These are phyloP conservation scores for Hyles vespertilio DNA, from an alignment of 1,140 invertebrate genomes.

Conservation along the genomic window DNA sequence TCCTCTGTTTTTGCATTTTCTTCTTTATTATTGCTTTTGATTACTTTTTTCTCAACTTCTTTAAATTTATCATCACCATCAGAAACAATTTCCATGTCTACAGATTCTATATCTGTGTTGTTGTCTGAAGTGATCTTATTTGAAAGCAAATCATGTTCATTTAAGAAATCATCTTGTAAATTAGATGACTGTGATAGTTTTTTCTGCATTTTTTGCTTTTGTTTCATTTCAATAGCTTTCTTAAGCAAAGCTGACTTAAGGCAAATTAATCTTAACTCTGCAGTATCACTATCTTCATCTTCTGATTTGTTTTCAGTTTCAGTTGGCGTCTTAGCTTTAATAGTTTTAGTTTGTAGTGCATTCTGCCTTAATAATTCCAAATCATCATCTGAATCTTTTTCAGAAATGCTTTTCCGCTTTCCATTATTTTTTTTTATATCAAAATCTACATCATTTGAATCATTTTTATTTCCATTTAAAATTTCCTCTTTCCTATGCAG, in stretches of 20 bases:
- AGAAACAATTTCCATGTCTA: conserved; percentile 72
- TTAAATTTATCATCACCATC: conserved; percentile 57
- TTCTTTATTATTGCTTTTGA: not conserved
- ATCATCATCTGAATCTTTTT: conserved; percentile 67
- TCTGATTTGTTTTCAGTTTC: conserved; percentile 41
- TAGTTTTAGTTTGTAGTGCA: conserved; percentile 63
- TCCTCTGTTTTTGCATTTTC: conserved; percentile 2
- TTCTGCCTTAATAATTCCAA: conserved; percentile 62
- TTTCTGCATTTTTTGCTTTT: conserved; percentile 60
- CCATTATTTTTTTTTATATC: not conserved
- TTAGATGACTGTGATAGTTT: conserved; percentile 50
- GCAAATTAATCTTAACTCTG: conserved; percentile 67
- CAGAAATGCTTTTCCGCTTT: conserved; percentile 10
- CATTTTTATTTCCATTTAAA: too few species aligned
- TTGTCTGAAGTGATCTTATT: conserved; percentile 34
- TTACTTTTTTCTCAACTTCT: conserved; percentile 19
- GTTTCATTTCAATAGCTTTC: conserved; percentile 71
- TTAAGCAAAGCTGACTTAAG: conserved; percentile 68
- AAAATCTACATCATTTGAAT: too few species aligned
- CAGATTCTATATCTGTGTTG: conserved; percentile 67
- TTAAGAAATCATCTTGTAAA: conserved; percentile 35
- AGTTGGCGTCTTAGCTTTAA: conserved; percentile 31
- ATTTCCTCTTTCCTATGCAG: too few species aligned
- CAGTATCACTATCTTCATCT: conserved; percentile 69
- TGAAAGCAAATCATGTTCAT: conserved; percentile 17